Percentiles rank a stretch among this genome's conserved stretches.
These are phyloP conservation scores for Eulacestoma nigropectus DNA, from an alignment of 2,113 vertebrate genomes.

Conservation along the genomic window DNA sequence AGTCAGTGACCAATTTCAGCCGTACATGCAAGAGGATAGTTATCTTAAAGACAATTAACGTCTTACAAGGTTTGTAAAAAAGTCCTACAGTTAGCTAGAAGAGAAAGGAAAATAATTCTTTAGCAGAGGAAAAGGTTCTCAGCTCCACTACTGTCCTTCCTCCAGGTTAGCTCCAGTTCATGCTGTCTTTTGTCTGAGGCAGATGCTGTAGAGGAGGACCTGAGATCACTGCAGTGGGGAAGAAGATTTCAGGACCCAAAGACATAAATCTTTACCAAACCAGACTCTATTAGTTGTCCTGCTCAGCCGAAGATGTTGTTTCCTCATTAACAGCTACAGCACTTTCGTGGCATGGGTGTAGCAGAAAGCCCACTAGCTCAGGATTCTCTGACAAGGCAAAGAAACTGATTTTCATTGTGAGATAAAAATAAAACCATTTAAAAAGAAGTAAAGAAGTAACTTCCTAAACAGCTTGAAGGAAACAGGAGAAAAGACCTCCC, in stretches of 20 bases:
- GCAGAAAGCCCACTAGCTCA: background rate
- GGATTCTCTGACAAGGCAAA: background rate
- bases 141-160: background rate
- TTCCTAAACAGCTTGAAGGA: constrained; percentile 42
- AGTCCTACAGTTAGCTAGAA: background rate
- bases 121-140: background rate
- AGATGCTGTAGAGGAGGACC: background rate
- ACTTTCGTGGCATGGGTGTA: background rate
- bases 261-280: background rate
- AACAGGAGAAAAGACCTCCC: background rate
- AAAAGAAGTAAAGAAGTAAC: background rate
- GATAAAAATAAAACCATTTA: constrained; percentile 14
- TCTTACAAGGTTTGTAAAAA: background rate
- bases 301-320: background rate
- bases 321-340: background rate
- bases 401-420: background rate
- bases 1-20: background rate
- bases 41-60: background rate
- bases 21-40: background rate
- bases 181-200: background rate
- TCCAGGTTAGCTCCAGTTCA: background rate
- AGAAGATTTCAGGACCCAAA: background rate
- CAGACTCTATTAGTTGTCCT: background rate
- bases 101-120: background rate
- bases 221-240: background rate